Conservation (phyloP, 2,888 invertebrate species). For the Ommatoiulus sabulosus region DNA sequence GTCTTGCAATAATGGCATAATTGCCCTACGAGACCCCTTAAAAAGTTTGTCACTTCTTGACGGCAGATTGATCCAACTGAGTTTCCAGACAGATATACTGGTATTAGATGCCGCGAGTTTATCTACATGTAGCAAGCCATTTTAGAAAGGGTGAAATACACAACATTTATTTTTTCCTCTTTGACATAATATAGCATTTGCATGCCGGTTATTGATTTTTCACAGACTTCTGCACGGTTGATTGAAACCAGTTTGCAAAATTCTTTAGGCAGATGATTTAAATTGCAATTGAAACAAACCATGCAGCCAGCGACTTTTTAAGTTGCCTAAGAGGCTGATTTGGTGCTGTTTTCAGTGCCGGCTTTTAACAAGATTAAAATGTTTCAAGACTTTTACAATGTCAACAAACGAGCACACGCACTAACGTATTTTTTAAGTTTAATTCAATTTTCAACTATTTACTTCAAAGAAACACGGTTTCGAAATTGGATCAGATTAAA, state of each 20-base stretch:
- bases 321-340: background rate
- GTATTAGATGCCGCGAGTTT: background rate
- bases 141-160: background rate
- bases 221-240: background rate
- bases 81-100: too few species aligned
- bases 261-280: conserved; percentile 26
- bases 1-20: too few species aligned
- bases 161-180: background rate
- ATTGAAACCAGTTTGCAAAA: conserved; percentile 20
- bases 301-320: background rate
- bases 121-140: background rate
- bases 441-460: too few species aligned
- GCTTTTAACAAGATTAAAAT: conserved; percentile 9
- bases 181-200: background rate
- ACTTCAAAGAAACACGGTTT: too few species aligned
- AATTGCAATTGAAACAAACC: background rate
- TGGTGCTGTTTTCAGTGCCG: background rate
- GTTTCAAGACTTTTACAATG: background rate
- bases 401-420: background rate
- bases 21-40: too few species aligned
- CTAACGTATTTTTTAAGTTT: too few species aligned
- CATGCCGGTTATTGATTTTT: background rate
- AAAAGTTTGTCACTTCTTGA: too few species aligned
- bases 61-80: too few species aligned
- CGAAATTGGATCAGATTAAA: too few species aligned